phyloP scores from a whole-genome alignment of 1,140 invertebrate genomes.

The Physella acuta region DNA sequence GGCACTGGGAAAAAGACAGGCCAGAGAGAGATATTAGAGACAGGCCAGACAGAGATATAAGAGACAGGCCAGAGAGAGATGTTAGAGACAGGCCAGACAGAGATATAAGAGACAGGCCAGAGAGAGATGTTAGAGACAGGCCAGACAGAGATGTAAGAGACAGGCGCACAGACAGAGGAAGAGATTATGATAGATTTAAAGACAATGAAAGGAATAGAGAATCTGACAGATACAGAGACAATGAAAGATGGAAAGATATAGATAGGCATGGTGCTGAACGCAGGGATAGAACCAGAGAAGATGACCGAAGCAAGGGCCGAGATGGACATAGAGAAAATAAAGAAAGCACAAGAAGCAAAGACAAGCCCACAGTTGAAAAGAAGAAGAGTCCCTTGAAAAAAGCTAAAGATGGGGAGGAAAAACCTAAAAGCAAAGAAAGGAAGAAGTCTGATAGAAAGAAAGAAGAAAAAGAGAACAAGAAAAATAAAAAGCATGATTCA shows the following conservation, averaged over 20 bases:
- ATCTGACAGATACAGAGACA: neutral
- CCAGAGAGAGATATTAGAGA: slow-evolving; percentile 8
- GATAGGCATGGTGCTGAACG: neutral
- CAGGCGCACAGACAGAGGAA: slow-evolving; percentile 10
- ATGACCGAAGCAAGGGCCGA: neutral
- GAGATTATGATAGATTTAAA: slow-evolving; percentile 3
- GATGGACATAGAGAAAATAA: slow-evolving; percentile 13
- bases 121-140: no score
- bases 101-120: no score
- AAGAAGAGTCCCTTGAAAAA: slow-evolving; percentile 1
- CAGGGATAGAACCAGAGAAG: neutral
- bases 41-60: neutral
- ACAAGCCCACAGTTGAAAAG: neutral
- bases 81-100: no score
- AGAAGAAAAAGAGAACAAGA: slow-evolving; percentile 9
- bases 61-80: no score
- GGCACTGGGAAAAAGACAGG: slow-evolving; percentile 15
- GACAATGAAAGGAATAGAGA: slow-evolving; percentile 2
- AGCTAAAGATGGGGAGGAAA: slow-evolving; percentile 16
- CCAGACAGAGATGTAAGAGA: slow-evolving; percentile 4
- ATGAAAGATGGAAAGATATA: neutral
- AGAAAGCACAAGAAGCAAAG: neutral
- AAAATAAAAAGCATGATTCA: neutral
- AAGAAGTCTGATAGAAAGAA: neutral
- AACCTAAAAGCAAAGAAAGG: slow-evolving; percentile 9